Percentiles rank a stretch among this genome's conserved stretches.
Conservation (phyloP, 2,888 invertebrate species). For the Thymelicus acteon region DNA sequence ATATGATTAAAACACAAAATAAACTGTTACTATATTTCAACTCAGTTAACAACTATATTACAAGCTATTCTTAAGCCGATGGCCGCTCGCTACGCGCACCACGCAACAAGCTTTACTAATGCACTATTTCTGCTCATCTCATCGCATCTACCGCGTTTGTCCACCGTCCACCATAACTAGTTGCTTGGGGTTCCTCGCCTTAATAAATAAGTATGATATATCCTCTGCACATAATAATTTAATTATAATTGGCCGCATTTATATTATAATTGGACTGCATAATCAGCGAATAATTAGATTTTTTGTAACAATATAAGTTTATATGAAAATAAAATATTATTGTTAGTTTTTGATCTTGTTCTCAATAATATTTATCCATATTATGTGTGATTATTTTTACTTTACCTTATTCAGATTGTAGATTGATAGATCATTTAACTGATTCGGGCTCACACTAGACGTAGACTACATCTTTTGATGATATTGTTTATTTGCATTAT, state of each 20-base stretch:
- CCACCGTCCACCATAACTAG: slow-evolving; percentile 55
- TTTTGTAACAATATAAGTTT: neutral
- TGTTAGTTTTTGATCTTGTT: too few species aligned
- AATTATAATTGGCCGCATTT: neutral
- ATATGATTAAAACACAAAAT: too few species aligned
- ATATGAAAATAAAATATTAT: too few species aligned
- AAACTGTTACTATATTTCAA: too few species aligned
- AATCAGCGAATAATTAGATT: neutral
- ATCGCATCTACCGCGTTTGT: slow-evolving; percentile 56
- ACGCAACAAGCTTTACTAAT: slow-evolving; percentile 43
- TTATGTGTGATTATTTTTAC: too few species aligned
- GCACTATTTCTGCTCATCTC: slow-evolving; percentile 62
- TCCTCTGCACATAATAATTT: neutral
- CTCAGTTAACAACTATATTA: neutral
- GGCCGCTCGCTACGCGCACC: slow-evolving; percentile 43
- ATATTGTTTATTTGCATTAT: too few species aligned
- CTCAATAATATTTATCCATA: too few species aligned
- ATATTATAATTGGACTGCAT: neutral
- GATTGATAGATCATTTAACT: too few species aligned
- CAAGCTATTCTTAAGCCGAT: neutral
- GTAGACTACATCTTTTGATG: too few species aligned
- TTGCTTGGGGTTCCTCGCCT: slow-evolving; percentile 56
- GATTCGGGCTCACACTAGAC: too few species aligned
- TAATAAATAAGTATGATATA: neutral
- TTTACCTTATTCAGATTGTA: too few species aligned